A percentile compares a stretch with the other conserved stretches of the same genome.
These are phyloP conservation scores for Leptinotarsa undecemlineata DNA, from an alignment of 1,140 invertebrate species.

Conservation along the genomic window DNA sequence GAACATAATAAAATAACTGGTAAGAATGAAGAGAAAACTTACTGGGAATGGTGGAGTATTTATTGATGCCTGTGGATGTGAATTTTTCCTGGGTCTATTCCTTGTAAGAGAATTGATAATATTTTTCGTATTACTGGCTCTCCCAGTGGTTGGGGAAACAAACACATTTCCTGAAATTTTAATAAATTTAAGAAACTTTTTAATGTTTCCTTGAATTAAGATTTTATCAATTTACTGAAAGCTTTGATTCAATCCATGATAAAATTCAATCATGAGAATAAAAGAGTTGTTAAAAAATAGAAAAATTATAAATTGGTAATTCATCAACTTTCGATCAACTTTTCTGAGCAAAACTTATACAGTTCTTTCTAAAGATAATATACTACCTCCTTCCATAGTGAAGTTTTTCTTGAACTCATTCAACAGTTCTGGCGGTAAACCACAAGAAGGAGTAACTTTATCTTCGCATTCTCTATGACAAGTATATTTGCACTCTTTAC, in stretches of 20 bases:
- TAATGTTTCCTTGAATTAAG: too few species aligned
- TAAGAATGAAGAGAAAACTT: constrained; percentile 37
- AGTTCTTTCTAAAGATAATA: too few species aligned
- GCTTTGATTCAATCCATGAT: not conserved
- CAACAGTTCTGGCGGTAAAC: constrained; percentile 81
- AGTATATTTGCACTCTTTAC: constrained; percentile 95
- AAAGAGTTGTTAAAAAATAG: not conserved
- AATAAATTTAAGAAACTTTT: not conserved
- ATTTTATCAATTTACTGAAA: too few species aligned
- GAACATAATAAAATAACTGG: too few species aligned
- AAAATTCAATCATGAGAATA: not conserved
- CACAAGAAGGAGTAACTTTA: constrained; percentile 90
- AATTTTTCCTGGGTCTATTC: constrained; percentile 55
- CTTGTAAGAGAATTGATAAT: constrained; percentile 45
- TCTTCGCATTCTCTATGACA: constrained; percentile 86
- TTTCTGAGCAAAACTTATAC: too few species aligned
- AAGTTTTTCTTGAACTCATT: constrained; percentile 72
- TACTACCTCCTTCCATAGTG: constrained; percentile 26
- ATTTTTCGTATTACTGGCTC: constrained; percentile 49
- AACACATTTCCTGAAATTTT: constrained; percentile 19
- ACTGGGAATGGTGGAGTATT: constrained; percentile 67
- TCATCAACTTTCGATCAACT: too few species aligned
- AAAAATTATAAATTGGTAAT: not conserved
- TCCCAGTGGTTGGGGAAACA: constrained; percentile 51
- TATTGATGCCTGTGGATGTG: constrained; percentile 63